Conservation (phyloP, 2,888 invertebrate genomes). For the Hedya salicella region DNA sequence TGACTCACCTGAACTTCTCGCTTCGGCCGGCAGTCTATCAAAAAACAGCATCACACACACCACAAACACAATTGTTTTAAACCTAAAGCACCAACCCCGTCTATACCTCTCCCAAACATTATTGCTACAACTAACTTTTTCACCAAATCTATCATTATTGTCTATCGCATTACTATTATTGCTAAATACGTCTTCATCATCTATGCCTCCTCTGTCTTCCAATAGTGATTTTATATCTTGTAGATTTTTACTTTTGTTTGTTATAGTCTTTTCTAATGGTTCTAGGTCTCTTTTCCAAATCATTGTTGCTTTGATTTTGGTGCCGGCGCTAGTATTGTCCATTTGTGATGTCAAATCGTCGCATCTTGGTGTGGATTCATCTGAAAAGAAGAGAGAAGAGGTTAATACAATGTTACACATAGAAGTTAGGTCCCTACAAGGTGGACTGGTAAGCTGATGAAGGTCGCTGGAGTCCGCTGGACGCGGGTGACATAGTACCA, state of each 20-base stretch:
- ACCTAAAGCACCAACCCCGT: conserved; percentile 72
- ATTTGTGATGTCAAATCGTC: conserved; percentile 68
- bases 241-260: conserved; percentile 67
- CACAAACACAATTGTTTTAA: conserved; percentile 74
- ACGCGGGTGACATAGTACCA: too few relatives aligned
- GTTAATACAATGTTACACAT: conserved; percentile 40
- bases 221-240: conserved; percentile 76
- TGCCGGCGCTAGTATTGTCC: conserved; percentile 51
- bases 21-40: conserved; percentile 67
- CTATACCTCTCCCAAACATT: conserved; percentile 60
- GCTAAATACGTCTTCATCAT: conserved; percentile 55
- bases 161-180: conserved; percentile 66
- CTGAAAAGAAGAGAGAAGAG: conserved; percentile 65
- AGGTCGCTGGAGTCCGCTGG: too few relatives aligned
- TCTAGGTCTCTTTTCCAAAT: conserved; percentile 56
- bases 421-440: too few relatives aligned
- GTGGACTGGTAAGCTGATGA: too few relatives aligned
- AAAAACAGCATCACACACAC: conserved; percentile 69
- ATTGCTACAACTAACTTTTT: conserved; percentile 53
- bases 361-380: conserved; percentile 74
- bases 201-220: conserved; percentile 77
- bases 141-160: conserved; percentile 64
- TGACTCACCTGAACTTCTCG: conserved; percentile 78
- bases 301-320: conserved; percentile 59
- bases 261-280: conserved; percentile 70